phyloP scores from a whole-genome alignment of 92 coral and sea anemone species.

The Hydrozoanthus gracilis region DNA sequence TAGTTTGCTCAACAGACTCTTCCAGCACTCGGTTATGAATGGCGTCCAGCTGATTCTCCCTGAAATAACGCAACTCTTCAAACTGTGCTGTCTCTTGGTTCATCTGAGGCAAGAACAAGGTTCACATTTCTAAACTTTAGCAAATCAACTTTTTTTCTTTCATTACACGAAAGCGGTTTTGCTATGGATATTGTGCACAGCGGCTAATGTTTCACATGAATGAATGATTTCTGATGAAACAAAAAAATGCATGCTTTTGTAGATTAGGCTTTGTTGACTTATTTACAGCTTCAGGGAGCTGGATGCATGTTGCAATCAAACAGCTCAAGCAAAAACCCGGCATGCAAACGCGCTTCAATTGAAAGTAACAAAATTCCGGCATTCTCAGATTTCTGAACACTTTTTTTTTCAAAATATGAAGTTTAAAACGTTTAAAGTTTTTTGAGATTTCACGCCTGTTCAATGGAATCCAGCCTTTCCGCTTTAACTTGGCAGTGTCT shows the following conservation, averaged over 20 bases:
- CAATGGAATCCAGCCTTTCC: no score
- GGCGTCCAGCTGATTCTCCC: conserved; percentile 43
- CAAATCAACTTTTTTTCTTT: not conserved
- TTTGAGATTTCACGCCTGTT: no score
- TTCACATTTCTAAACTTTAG: conserved; percentile 41
- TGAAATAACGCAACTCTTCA: conserved; percentile 41
- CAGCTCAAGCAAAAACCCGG: not conserved
- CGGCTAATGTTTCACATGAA: not conserved
- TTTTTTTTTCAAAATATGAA: not conserved
- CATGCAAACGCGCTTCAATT: not conserved
- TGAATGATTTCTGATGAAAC: not conserved
- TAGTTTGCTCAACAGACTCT: conserved; percentile 38
- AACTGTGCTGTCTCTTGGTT: conserved; percentile 43
- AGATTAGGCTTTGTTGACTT: not conserved
- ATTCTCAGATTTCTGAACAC: not conserved
- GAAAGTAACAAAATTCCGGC: not conserved
- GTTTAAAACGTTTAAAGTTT: not conserved
- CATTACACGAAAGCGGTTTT: conserved; percentile 44
- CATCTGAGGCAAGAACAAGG: conserved; percentile 54
- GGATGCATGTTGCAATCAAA: no score
- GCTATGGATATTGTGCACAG: conserved; percentile 15
- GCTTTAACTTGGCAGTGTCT: not conserved
- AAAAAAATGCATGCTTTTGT: not conserved
- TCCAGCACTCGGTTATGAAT: conserved; percentile 51
- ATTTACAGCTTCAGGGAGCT: no score